These are phyloP conservation scores for Stenurella melanura DNA, from an alignment of 2,888 invertebrate genomes.

Conservation along the genomic window DNA sequence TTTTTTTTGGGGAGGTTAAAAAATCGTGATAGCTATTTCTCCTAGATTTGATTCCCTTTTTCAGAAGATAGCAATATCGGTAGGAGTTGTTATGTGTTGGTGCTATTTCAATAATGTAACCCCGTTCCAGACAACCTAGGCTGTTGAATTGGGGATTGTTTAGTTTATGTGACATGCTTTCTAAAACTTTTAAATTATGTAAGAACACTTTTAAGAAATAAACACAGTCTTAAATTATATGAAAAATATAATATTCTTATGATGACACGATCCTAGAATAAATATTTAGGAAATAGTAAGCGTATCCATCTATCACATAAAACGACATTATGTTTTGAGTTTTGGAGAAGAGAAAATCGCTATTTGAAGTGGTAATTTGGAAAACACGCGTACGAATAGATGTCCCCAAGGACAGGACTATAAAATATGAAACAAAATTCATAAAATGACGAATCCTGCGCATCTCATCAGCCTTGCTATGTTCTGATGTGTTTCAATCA, in stretches of 20 bases:
- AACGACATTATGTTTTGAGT: slow-evolving; percentile 43
- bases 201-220: too few relatives aligned
- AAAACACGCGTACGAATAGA: slow-evolving; percentile 50
- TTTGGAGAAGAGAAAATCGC: slow-evolving; percentile 47
- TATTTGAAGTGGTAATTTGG: slow-evolving; percentile 50
- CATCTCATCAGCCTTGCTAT: slow-evolving; percentile 67
- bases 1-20: too few relatives aligned
- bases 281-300: slow-evolving; percentile 43
- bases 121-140: too few relatives aligned
- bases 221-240: slow-evolving; percentile 5
- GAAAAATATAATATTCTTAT: slow-evolving; percentile 45
- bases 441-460: slow-evolving; percentile 70
- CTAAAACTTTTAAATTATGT: too few relatives aligned
- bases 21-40: too few relatives aligned
- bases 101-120: too few relatives aligned
- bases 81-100: too few relatives aligned
- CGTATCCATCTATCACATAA: slow-evolving; percentile 48
- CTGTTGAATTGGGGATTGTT: too few relatives aligned
- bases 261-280: slow-evolving; percentile 30
- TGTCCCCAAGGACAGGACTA: slow-evolving; percentile 53
- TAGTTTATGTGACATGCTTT: too few relatives aligned
- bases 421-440: slow-evolving; percentile 70
- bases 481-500: slow-evolving; percentile 68
- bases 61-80: too few relatives aligned
- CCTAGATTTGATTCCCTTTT: too few relatives aligned